Evolutionary conservation across 2,797 vertebrate species (phyloP), one percentile per base, ranked within the genome.

Genomic region (Ficedula albicollis): DNA sequence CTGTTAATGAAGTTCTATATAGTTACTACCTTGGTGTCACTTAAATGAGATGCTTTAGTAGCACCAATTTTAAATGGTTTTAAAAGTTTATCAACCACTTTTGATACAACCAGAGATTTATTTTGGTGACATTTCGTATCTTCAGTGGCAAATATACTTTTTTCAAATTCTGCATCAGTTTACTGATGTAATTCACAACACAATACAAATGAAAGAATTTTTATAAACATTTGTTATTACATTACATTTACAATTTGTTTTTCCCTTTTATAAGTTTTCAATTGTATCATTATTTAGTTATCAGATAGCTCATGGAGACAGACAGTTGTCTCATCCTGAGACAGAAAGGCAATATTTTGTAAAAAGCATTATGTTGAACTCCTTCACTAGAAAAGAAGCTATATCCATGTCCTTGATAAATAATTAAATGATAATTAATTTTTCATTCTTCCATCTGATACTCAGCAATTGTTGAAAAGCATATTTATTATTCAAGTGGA

Each of bases 371-470:
- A 73, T 46, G 51, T n/a, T 68, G 25, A 52, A 19, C 49, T 92
- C 23, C 19, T 80, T 83, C 77, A 23, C 36, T 52, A 56, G 67
- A 67, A 89, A 87, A 77, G 44, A 90, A 84, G 32, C 20, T 70
- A 27, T 54, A 83, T 85, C 63, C 29, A 64, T 80, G 59, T 82
- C 75, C 84, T 90, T 90, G 70, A 87, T 89, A 83, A 96, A 91
- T 94, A 96, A 94, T 90, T 64, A 87, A 96, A 82, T 58, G 1
- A 73, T 72, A 86, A 90, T 93, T 87, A 90, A 69, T 84, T 90
- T 94, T 94, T 93, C 60, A 96, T 49, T 60, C 32, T 59, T 62
- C 36, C 62, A 87, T 92, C 63, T 89, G 84, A 91, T 92, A 85
- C 46, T 90, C 14, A 4, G 15, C 44, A 89, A 64, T 66, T 87